phyloP scores from a whole-genome alignment of 1,140 invertebrate species.

The Calephelis virginiensis region DNA sequence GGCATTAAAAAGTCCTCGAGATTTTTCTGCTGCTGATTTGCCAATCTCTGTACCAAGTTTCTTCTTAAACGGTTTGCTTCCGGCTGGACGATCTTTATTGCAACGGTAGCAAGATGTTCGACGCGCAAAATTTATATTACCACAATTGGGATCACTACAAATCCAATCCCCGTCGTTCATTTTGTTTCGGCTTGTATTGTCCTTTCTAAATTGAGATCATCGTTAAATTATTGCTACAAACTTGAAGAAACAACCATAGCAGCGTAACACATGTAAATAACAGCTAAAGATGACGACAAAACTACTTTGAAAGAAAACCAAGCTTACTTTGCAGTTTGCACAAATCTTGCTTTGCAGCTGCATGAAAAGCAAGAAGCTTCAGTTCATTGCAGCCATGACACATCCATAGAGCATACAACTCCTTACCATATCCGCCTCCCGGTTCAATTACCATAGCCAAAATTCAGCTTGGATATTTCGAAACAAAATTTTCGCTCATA shows the following conservation, averaged over 20 bases:
- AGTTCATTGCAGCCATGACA: constrained; percentile 65
- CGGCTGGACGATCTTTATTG: constrained; percentile 84
- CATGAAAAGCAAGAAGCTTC: constrained; percentile 20
- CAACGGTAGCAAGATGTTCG: constrained; percentile 95
- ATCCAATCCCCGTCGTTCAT: constrained; percentile 75
- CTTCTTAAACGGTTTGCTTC: constrained; percentile 83
- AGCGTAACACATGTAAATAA: constrained; percentile 53
- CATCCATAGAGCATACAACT: constrained; percentile 37
- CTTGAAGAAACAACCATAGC: not conserved
- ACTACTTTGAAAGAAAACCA: constrained; percentile 66
- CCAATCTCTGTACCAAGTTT: constrained; percentile 98
- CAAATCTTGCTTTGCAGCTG: constrained; percentile 16
- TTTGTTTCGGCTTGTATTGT: constrained; percentile 21
- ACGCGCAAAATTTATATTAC: constrained; percentile 96
- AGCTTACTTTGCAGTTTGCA: constrained; percentile 57
- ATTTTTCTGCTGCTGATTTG: constrained; percentile 98
- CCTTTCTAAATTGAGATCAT: constrained; percentile 24
- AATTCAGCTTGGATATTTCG: too few relatives aligned
- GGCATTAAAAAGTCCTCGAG: constrained; percentile 97
- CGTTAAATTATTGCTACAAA: constrained; percentile 3
- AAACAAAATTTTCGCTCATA: too few relatives aligned
- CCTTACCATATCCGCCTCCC: constrained; percentile 28
- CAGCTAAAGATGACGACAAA: constrained; percentile 52
- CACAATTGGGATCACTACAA: constrained; percentile 84
- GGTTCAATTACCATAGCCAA: constrained; percentile 21